Percentiles rank a stretch among this genome's conserved stretches.
phyloP scores from a whole-genome alignment of 2,888 invertebrate genomes.

The Tupiocoris notatus region DNA sequence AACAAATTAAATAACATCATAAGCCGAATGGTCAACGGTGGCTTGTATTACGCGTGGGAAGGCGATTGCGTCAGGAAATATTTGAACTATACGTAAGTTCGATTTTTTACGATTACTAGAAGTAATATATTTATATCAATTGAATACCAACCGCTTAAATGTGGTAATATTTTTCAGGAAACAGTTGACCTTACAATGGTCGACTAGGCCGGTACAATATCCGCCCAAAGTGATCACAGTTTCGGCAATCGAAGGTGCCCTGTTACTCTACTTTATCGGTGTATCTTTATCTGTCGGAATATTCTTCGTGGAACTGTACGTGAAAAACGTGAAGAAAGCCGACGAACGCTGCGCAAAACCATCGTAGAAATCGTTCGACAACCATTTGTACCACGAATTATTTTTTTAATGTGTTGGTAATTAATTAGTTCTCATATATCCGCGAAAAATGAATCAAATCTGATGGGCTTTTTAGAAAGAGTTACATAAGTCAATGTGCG shows the following conservation, averaged over 20 bases:
- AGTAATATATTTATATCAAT: too few relatives aligned
- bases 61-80: conserved; percentile 57
- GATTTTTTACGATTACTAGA: too few relatives aligned
- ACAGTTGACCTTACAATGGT: conserved; percentile 35
- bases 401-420: too few relatives aligned
- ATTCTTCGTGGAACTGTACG: conserved; percentile 23
- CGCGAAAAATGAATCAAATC: too few relatives aligned
- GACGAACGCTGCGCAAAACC: conserved; percentile 10
- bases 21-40: conserved; percentile 63
- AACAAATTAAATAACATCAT: conserved; percentile 58
- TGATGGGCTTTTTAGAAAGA: too few relatives aligned
- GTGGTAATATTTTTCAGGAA: conserved; percentile 1
- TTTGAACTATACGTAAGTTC: conserved; percentile 44
- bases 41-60: conserved; percentile 66
- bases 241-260: conserved; percentile 16
- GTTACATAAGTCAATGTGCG: too few relatives aligned
- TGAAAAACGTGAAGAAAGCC: conserved; percentile 14
- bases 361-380: conserved; percentile 26
- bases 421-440: too few relatives aligned
- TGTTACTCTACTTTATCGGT: conserved; percentile 29
- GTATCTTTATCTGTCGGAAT: conserved; percentile 1
- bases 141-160: too few relatives aligned
- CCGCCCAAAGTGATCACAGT: conserved; percentile 28
- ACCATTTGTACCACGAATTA: too few relatives aligned
- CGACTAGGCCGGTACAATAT: conserved; percentile 14